Percentiles rank a stretch among this genome's conserved stretches.
These are phyloP conservation scores for Melanotaenia nigrans DNA, from an alignment of 2,797 vertebrate genomes.

Conservation along the genomic window DNA sequence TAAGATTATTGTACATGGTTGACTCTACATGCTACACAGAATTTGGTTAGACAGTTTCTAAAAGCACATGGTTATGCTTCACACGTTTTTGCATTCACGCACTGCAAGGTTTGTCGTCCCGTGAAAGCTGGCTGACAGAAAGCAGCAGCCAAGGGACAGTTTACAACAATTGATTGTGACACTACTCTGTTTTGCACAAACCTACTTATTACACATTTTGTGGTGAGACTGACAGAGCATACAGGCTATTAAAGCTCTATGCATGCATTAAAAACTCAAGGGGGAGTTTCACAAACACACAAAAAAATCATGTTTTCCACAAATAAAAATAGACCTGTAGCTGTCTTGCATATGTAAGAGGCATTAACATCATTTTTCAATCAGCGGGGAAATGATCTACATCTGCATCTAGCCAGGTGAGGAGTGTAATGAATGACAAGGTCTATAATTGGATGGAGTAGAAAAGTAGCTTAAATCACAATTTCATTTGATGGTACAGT, in stretches of 20 bases:
- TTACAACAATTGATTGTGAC: background rate
- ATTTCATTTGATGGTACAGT: background rate
- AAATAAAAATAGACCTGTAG: background rate
- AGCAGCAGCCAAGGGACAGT: background rate
- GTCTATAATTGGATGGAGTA: background rate
- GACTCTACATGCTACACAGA: background rate
- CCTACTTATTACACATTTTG: background rate
- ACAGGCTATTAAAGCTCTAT: too few relatives aligned
- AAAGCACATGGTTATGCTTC: background rate
- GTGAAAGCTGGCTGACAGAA: background rate
- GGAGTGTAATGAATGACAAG: background rate
- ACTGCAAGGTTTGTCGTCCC: background rate
- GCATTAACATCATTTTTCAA: background rate
- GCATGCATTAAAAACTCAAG: background rate
- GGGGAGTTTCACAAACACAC: constrained; percentile 7
- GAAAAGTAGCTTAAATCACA: background rate
- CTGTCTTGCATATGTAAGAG: constrained; percentile 6
- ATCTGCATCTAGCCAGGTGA: background rate
- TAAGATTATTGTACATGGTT: background rate
- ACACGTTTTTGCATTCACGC: background rate
- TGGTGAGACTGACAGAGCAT: too few relatives aligned
- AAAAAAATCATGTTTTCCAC: background rate
- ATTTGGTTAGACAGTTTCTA: constrained; percentile 1
- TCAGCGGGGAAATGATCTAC: background rate
- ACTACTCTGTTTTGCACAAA: background rate